Base-by-base conservation (phyloP, 2,888 invertebrate species). In the Polymixis lichenea region DNA sequence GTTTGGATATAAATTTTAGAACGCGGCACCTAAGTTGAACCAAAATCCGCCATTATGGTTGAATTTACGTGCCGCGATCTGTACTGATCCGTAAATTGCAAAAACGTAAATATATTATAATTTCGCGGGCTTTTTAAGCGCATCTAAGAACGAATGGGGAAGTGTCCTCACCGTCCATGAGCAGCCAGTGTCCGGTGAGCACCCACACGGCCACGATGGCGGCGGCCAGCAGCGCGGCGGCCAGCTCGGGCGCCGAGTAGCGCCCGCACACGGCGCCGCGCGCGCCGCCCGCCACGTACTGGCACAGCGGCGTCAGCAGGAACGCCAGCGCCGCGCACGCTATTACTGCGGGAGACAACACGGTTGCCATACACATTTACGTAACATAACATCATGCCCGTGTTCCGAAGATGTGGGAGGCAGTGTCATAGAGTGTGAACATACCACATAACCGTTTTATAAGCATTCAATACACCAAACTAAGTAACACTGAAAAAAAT, bases 141-240 rank as follows among this genome's bases (percentile, higher is more conserved):
- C 0, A 58, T 28, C 19, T 4, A 58, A 28, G 55, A 19, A 28
- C 2, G 64, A 17, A 25, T 6, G n/a, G 6, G 15, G 6, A n/a
- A 17, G 6, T 9, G 5, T 5, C 32, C 90, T 80, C 11, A 98
- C 98, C 98, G 96, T 99, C 99, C 99, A 99, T 99, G 73, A 99
- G 97, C 88, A 99, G 97, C 99, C 99, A 99, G 96, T 99, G 99
- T 1, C 99, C 99, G 79, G 99, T 99, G 84, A 99, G 97, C 89
- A 99, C 99, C 99, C 99, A 99, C 87, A 99, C 98, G 96, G 99
- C 99, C 79, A 99, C 99, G 93, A 99, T 98, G 93, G 98, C 98
- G 90, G 99, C 98, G 83, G 99, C 98, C 80, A 99, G 96, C 86
- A 98, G 98, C 94, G 99, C 99, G 79, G 99, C 99, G 90, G 99